Conservation (phyloP, 1,140 invertebrate species). For the Diabrotica virgifera region DNA sequence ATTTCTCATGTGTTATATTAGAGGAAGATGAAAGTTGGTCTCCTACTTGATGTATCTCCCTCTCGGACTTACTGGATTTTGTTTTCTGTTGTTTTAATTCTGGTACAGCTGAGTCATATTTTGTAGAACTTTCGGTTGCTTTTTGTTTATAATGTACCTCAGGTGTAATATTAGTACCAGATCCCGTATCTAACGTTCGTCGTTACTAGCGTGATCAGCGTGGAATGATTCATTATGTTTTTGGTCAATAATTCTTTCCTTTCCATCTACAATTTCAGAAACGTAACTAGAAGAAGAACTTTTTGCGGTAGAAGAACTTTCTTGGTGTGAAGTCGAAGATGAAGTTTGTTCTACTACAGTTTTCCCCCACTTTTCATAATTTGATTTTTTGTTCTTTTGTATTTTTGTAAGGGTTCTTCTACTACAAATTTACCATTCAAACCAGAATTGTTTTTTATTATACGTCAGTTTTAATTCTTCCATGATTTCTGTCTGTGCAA, state of each 20-base stretch:
- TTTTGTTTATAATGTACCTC: constrained; percentile 55
- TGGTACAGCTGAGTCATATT: constrained; percentile 55
- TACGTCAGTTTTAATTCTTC: constrained; percentile 42
- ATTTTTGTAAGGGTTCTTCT: constrained; percentile 43
- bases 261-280: constrained; percentile 59
- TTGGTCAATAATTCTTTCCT: constrained; percentile 57
- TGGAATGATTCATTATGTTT: constrained; percentile 55
- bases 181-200: constrained; percentile 51
- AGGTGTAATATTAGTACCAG: constrained; percentile 53
- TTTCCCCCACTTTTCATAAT: constrained; percentile 9
- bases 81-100: constrained; percentile 44
- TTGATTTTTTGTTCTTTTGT: constrained; percentile 23
- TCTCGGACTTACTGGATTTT: constrained; percentile 31
- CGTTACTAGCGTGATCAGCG: constrained; percentile 49
- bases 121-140: constrained; percentile 52
- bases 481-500: constrained; percentile 46
- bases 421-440: constrained; percentile 54
- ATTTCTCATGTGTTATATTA: constrained; percentile 18
- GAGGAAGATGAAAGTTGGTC: constrained; percentile 30
- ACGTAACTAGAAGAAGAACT: constrained; percentile 57
- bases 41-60: constrained; percentile 41
- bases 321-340: constrained; percentile 33
- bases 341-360: constrained; percentile 36
- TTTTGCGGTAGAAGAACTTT: constrained; percentile 47
- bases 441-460: constrained; percentile 50